Evolutionary conservation across 2,888 invertebrate species (phyloP).

Genomic region (Agrenia bidenticulata): DNA sequence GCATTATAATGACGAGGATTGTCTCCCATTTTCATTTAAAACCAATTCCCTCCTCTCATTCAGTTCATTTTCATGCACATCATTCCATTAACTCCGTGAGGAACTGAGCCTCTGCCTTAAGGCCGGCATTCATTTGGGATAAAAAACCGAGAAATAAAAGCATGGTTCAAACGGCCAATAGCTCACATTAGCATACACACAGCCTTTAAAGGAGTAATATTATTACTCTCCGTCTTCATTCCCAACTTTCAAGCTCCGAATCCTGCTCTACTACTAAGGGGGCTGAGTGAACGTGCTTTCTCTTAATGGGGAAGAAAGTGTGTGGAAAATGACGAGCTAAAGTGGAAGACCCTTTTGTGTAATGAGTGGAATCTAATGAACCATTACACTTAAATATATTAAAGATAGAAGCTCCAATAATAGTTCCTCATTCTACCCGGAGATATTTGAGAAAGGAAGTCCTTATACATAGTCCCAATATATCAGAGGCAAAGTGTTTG

Average conservation of each 20-base stretch:
- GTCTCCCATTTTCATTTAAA: slow-evolving; percentile 20
- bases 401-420: not conserved
- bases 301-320: slow-evolving; percentile 13
- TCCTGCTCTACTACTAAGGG: not conserved
- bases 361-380: slow-evolving; percentile 52
- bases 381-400: slow-evolving; percentile 32
- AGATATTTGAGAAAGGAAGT: no score
- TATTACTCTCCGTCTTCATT: slow-evolving; percentile 19
- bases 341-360: slow-evolving; percentile 46
- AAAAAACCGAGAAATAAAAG: slow-evolving; percentile 13
- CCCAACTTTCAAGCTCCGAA: slow-evolving; percentile 2
- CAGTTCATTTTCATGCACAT: slow-evolving; percentile 17
- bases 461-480: no score
- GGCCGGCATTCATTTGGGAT: not conserved
- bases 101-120: not conserved
- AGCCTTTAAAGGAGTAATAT: not conserved
- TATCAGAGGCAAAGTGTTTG: no score
- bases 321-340: slow-evolving; percentile 43
- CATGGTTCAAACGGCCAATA: slow-evolving; percentile 16
- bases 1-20: slow-evolving; percentile 6
- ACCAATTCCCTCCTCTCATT: slow-evolving; percentile 19
- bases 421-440: slow-evolving; percentile 4
- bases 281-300: slow-evolving; percentile 5
- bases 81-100: slow-evolving; percentile 13
- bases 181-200: slow-evolving; percentile 19